phyloP scores from a whole-genome alignment of 2,113 vertebrate species.

The Physeter macrocephalus region DNA sequence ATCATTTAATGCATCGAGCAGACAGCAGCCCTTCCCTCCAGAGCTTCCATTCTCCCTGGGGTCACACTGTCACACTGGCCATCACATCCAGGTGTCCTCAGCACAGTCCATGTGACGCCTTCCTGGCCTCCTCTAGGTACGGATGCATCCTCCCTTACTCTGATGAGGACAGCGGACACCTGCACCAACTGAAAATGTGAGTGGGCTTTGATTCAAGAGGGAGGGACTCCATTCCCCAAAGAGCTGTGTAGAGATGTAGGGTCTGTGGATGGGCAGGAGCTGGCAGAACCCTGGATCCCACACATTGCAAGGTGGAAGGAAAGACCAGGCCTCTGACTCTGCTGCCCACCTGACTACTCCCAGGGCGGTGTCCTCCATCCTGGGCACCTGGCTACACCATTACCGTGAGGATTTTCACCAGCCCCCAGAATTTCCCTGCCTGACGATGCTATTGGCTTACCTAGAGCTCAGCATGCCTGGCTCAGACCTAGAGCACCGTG shows the following conservation, averaged over 20 bases:
- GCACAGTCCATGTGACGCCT: rapidly evolving
- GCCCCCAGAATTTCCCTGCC: conserved; percentile 85
- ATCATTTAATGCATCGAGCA: not conserved
- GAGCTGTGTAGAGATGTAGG: not conserved
- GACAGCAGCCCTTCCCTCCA: not conserved
- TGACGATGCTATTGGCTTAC: conserved; percentile 89
- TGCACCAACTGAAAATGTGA: not conserved
- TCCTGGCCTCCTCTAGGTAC: not conserved
- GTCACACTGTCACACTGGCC: not conserved
- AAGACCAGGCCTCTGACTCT: not conserved
- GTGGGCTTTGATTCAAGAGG: not conserved
- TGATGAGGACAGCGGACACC: not conserved
- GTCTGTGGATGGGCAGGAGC: not conserved
- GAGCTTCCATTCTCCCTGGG: not conserved
- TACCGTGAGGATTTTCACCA: conserved; percentile 90
- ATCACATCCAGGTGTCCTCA: not conserved
- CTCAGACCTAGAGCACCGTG: conserved; percentile 87
- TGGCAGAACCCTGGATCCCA: not conserved
- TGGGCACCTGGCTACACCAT: conserved; percentile 90
- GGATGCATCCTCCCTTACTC: no score
- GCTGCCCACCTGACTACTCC: not conserved
- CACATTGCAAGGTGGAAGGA: not conserved
- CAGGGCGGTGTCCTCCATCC: conserved; percentile 90
- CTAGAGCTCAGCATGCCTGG: conserved; percentile 87
- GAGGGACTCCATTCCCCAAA: not conserved